Percentiles rank a stretch among this genome's conserved stretches.
Evolutionary conservation across 2,797 vertebrate genomes (phyloP).

Genomic region (Telmatherina bonti): DNA sequence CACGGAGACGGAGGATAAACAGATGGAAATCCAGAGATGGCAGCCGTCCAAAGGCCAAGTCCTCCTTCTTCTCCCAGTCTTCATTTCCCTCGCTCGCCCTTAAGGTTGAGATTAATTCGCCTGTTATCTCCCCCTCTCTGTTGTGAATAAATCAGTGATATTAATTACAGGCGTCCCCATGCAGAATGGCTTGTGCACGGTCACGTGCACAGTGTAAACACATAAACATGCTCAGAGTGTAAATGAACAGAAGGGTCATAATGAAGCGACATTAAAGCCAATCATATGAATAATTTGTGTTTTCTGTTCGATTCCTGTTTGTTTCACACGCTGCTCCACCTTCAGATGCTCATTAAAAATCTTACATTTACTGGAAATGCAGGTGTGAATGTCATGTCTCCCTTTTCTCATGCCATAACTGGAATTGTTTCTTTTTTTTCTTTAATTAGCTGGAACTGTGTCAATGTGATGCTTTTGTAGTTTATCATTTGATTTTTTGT

Average conservation of each 20-base stretch:
- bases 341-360: not conserved
- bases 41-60: constrained; percentile 74
- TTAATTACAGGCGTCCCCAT: constrained; percentile 58
- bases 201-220: constrained; percentile 50
- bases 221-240: constrained; percentile 35
- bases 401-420: no score
- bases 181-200: constrained; percentile 36
- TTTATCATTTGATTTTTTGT: no score
- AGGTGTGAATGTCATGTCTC: no score
- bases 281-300: constrained; percentile 11
- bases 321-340: not conserved
- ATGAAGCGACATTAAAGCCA: constrained; percentile 33
- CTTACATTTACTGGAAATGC: no score
- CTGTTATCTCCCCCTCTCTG: constrained; percentile 49
- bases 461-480: no score
- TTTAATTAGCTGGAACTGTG: no score
- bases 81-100: constrained; percentile 46
- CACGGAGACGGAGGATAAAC: constrained; percentile 75
- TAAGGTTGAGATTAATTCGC: constrained; percentile 78
- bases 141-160: constrained; percentile 52
- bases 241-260: constrained; percentile 39
- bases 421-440: no score
- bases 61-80: constrained; percentile 29
- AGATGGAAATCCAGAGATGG: constrained; percentile 83
- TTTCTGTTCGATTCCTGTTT: not conserved